phyloP scores from a whole-genome alignment of 2,797 vertebrate species.

The Meriones psammophilus region DNA sequence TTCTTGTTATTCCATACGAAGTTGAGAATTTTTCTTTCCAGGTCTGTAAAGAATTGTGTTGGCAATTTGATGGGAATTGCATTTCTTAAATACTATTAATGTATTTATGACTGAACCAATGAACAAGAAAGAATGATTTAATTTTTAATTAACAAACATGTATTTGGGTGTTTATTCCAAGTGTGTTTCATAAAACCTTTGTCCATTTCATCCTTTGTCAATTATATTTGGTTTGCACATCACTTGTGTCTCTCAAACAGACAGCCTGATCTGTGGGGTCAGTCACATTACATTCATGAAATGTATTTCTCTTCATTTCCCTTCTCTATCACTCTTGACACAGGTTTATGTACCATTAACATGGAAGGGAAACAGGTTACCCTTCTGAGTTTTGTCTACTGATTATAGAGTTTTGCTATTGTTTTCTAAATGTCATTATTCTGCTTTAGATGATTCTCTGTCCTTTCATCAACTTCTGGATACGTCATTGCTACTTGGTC shows the following conservation, averaged over 20 bases:
- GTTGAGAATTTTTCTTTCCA: too few relatives aligned
- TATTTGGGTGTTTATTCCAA: constrained; percentile 16
- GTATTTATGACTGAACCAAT: not conserved
- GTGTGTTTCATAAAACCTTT: not conserved
- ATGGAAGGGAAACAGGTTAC: not conserved
- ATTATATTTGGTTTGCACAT: not conserved
- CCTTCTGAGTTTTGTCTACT: not conserved
- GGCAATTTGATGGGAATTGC: too few relatives aligned
- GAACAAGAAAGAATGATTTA: not conserved
- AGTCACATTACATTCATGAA: not conserved
- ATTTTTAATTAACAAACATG: not conserved
- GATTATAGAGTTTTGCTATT: too few relatives aligned
- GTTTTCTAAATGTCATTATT: not conserved
- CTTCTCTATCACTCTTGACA: not conserved
- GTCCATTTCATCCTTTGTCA: not conserved
- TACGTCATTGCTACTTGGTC: not conserved
- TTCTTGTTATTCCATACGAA: too few relatives aligned
- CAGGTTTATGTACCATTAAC: not conserved
- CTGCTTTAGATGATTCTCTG: not conserved
- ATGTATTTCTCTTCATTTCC: not conserved
- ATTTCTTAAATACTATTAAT: constrained; percentile 17
- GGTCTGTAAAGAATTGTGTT: too few relatives aligned
- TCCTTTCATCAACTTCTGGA: not conserved
- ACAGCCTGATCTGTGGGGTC: not conserved
- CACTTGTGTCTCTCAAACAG: not conserved